Percentiles rank a stretch among this genome's conserved stretches.
Conservation (phyloP, 2,113 vertebrate genomes). For the Indri indri region DNA sequence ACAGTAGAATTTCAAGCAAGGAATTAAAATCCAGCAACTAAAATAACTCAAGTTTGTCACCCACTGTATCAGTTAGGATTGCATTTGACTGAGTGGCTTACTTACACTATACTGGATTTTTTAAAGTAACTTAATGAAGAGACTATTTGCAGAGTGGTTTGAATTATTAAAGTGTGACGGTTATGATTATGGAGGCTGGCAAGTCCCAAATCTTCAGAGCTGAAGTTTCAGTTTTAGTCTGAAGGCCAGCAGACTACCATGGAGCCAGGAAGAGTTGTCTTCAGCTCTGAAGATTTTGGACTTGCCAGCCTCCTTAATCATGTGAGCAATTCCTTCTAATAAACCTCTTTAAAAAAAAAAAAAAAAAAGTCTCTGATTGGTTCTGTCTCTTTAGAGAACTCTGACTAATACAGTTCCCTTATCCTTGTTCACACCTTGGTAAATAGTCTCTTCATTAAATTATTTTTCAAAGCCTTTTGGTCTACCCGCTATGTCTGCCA, state of each 20-base stretch:
- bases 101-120: not conserved
- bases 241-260: too few species aligned
- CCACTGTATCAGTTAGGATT: not conserved
- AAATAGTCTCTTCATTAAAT: not conserved
- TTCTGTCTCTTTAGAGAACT: not conserved
- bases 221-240: too few species aligned
- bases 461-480: not conserved
- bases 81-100: not conserved
- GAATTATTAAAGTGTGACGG: not conserved
- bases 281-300: not conserved
- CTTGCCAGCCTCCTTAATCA: not conserved
- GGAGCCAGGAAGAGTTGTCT: too few species aligned
- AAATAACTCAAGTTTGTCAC: not conserved
- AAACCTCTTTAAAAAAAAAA: not conserved
- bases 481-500: not conserved
- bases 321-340: not conserved
- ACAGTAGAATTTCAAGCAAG: not conserved
- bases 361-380: not conserved
- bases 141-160: not conserved
- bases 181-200: not conserved
- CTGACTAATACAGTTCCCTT: not conserved
- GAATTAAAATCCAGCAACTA: not conserved
- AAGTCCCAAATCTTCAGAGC: too few species aligned
- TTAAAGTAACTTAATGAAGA: not conserved
- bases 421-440: not conserved